Base-by-base conservation (phyloP, 2,888 invertebrate species). In the Ecdyonurus torrentis region DNA sequence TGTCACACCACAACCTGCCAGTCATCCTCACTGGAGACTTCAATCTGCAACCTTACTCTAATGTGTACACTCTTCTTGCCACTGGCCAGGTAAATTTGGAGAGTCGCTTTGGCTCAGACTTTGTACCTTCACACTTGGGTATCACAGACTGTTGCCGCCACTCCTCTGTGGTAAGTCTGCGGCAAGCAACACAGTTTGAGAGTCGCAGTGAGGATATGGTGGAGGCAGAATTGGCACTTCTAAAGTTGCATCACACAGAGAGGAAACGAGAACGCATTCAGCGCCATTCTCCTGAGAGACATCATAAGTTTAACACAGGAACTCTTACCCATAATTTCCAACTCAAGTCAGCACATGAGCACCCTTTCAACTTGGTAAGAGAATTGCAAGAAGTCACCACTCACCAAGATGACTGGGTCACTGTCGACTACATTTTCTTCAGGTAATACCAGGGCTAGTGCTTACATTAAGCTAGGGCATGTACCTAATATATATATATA, bases 391-490 rank as follows among this genome's bases (percentile, higher is more conserved):
- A 85, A 70, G 89, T 84, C 0, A 88, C 92, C 2, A 91, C 93
- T 0, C 82, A 79, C 72, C 94, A 94, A 70, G 76, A 83, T 61
- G 72, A 75, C 59, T 89, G 89, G 87, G 75, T 85, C 62, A 87
- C 85, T 0, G 94, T 96, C 0, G 96, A 97, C 76, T 95, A 94
- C 72, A 92, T 97, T 65, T 92, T 94, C 74, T 92, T 88, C 68
- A 85, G 84, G 82, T 84, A 75, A n/a, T n/a, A n/a, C n/a, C n/a
- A n/a, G n/a, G n/a, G n/a, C n/a, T n/a, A n/a, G n/a, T n/a, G n/a
- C n/a, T n/a, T n/a, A n/a, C n/a, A n/a, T n/a, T n/a, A n/a, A n/a
- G n/a, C n/a, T n/a, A n/a, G n/a, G n/a, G n/a, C n/a, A n/a, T n/a
- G n/a, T n/a, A n/a, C n/a, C n/a, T n/a, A n/a, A n/a, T n/a, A n/a